Percentiles rank a stretch among this genome's conserved stretches.
These are phyloP conservation scores for Mungos mungo DNA, from an alignment of 2,113 vertebrate genomes.

Conservation along the genomic window DNA sequence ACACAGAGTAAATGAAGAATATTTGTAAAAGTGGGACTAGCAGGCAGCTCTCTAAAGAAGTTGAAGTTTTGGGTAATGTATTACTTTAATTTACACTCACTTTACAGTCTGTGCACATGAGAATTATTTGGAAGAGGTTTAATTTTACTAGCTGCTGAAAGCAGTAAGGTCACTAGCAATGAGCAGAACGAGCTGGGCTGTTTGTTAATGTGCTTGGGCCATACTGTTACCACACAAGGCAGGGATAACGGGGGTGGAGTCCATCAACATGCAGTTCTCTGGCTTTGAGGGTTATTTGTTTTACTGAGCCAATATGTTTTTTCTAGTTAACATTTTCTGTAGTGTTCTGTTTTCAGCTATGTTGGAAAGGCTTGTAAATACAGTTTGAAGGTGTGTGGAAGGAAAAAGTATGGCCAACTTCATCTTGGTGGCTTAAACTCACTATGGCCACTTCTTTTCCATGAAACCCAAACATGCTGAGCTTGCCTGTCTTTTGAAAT, in stretches of 20 bases:
- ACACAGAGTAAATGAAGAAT: background rate
- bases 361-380: slow-evolving; percentile 66
- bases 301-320: slow-evolving; percentile 72
- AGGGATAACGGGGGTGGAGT: slow-evolving; percentile 52
- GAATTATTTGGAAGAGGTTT: slow-evolving; percentile 84
- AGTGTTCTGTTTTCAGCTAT: slow-evolving; percentile 56
- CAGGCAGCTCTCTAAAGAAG: slow-evolving; percentile 66
- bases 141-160: slow-evolving; percentile 85
- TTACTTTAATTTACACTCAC: slow-evolving; percentile 85
- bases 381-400: background rate
- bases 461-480: background rate
- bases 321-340: slow-evolving; percentile 49
- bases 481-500: background rate
- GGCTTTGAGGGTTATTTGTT: slow-evolving; percentile 65
- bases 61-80: slow-evolving; percentile 76
- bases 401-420: background rate
- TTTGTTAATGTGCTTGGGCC: slow-evolving; percentile 76
- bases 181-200: slow-evolving; percentile 76
- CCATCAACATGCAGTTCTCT: slow-evolving; percentile 58
- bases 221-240: slow-evolving; percentile 55
- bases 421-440: background rate
- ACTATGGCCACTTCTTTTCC: background rate
- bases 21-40: slow-evolving; percentile 49
- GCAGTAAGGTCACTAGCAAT: slow-evolving; percentile 79
- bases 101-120: slow-evolving; percentile 84